Evolutionary conservation across 2,113 vertebrate species (phyloP), one percentile per base, ranked within the genome.

Genomic region (Azemiops feae): DNA sequence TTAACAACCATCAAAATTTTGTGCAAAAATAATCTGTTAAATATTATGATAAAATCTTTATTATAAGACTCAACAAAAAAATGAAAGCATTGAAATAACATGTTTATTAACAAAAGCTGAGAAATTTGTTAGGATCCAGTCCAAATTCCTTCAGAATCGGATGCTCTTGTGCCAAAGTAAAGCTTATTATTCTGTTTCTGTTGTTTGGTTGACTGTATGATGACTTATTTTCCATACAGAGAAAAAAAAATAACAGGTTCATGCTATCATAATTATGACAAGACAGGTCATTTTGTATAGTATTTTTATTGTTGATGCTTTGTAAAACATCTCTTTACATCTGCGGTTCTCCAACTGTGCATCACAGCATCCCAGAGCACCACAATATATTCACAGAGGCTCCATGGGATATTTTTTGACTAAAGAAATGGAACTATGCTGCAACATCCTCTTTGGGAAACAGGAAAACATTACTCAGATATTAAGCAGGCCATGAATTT

Each of bases 191-290:
- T 89, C 45, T 3, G 45, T 39, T 55, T 5, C 45, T 60, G 55
- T 43, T 64, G 88, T 92, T 88, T 89, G 87, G 60, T 45, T 92
- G 50, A 54, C 9, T n/a, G 60, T 55, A 34, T 81, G 87, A 89
- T 64, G 74, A 92, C 53, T 85, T 89, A 92, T 93, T 93, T 86
- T 12, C 39, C 30, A 45, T 30, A 89, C 74, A 89, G 30, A 85
- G 18, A 25, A 57, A 57, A 57, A 55, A 54, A 89, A 23, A 54
- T 30, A 27, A 85, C 43, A 34, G 22, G 69, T 18, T 85, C 88
- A 90, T 60, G 85, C 45, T 43, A 50, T 58, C 85, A 50, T 58
- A 52, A 90, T 93, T 86, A 58, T 22, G 34, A 7, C 34, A 57
- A 23, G 8, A n/a, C 53, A 34, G 7, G 22, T 50, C 52, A 90